phyloP scores from a whole-genome alignment of 2,113 vertebrate genomes.

The Tragelaphus imberbis region DNA sequence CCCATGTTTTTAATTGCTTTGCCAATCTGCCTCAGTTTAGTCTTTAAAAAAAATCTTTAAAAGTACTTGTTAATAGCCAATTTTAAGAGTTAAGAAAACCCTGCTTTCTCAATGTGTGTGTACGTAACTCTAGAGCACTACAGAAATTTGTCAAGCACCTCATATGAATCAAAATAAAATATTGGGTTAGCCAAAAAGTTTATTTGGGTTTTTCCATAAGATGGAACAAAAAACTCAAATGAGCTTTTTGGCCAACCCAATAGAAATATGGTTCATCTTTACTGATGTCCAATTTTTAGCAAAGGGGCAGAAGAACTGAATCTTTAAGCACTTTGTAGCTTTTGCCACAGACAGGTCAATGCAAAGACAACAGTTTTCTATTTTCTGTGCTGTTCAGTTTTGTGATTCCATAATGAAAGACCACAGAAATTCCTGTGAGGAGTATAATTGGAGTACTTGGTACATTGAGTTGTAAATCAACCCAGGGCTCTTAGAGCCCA shows the following conservation, averaged over 20 bases:
- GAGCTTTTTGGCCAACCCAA: not conserved
- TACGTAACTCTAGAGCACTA: not conserved
- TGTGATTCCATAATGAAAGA: not conserved
- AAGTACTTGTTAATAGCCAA: not conserved
- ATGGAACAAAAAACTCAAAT: not conserved
- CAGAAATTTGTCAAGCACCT: not conserved
- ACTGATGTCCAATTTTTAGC: not conserved
- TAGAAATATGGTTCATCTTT: not conserved
- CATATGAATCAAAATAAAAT: not conserved
- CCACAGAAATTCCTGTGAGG: not conserved
- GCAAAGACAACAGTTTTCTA: not conserved
- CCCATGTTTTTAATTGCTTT: not conserved
- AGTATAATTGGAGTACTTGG: not conserved
- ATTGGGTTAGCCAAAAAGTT: not conserved
- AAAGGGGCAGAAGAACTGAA: not conserved
- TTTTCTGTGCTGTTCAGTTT: not conserved
- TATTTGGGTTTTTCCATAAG: not conserved
- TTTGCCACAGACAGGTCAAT: not conserved
- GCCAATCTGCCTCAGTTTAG: not conserved
- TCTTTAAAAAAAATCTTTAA: not conserved
- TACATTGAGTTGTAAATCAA: not conserved
- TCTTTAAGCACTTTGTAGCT: not conserved
- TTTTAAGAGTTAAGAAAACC: not conserved
- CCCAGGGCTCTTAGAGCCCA: not conserved
- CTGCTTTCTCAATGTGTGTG: not conserved